Evolutionary conservation across 2,888 invertebrate species (phyloP).

Genomic region (Schizotus pectinicornis): DNA sequence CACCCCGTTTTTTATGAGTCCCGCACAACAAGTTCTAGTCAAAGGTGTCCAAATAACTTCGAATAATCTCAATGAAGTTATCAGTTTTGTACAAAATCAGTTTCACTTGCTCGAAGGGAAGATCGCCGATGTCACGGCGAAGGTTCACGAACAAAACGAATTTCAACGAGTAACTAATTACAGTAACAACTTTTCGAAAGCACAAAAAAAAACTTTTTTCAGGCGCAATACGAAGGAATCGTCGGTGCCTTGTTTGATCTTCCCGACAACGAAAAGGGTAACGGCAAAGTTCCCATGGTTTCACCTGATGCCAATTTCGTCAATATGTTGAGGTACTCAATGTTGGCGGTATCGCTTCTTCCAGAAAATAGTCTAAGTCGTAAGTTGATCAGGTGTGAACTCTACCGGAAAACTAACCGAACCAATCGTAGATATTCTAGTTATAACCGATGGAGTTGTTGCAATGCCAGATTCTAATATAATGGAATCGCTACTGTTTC

Average conservation of each 20-base stretch:
- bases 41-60: conserved; percentile 71
- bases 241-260: conserved; percentile 63
- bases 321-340: conserved; percentile 77
- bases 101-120: conserved; percentile 67
- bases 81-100: conserved; percentile 64
- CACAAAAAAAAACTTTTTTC: conserved; percentile 34
- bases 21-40: conserved; percentile 74
- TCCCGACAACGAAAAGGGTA: conserved; percentile 55
- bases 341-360: conserved; percentile 74
- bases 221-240: conserved; percentile 62
- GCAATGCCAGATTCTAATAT: conserved; percentile 74
- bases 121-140: conserved; percentile 63
- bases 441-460: conserved; percentile 77
- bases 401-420: no score
- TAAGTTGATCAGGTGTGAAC: conserved; percentile 54
- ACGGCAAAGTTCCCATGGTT: conserved; percentile 63
- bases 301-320: conserved; percentile 75
- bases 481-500: conserved; percentile 73
- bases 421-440: conserved; percentile 66
- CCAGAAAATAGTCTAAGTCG: conserved; percentile 79
- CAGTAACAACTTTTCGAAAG: not conserved
- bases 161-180: conserved; percentile 54
- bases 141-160: conserved; percentile 64
- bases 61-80: conserved; percentile 65
- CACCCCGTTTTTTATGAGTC: conserved; percentile 74